Evolutionary conservation across 2,113 vertebrate genomes (phyloP).

Genomic region (Microcebus lehilahytsara): DNA sequence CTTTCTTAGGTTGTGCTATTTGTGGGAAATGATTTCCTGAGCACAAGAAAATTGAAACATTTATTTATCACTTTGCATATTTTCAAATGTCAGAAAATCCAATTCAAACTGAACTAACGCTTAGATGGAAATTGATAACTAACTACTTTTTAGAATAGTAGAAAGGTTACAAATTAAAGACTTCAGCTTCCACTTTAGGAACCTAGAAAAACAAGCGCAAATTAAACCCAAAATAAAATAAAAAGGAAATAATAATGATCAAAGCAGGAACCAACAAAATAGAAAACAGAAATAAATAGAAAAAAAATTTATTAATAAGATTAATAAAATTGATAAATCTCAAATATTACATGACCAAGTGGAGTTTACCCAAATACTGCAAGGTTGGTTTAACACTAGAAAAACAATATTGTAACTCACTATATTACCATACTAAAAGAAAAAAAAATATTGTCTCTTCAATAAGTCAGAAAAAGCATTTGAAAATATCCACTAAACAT

Average conservation of each 20-base stretch:
- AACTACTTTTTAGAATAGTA: neutral
- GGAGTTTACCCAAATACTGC: neutral
- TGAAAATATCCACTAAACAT: neutral
- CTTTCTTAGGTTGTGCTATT: neutral
- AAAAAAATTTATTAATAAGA: neutral
- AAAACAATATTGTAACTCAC: neutral
- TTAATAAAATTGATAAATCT: neutral
- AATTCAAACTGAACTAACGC: neutral
- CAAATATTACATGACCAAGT: neutral
- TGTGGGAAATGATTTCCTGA: neutral
- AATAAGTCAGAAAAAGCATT: neutral
- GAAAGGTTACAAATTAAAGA: neutral
- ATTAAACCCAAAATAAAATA: neutral
- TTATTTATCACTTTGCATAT: neutral
- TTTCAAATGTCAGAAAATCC: neutral
- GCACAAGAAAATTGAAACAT: neutral
- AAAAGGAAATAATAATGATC: neutral
- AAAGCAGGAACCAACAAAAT: neutral
- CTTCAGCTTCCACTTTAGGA: neutral
- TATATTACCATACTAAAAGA: neutral
- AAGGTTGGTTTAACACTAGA: neutral
- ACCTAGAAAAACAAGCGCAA: neutral
- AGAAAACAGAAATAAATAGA: neutral
- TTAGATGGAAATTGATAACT: neutral
- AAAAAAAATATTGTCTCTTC: neutral